Base-by-base conservation (phyloP, 2,797 vertebrate species). In the Brotogeris chrysoptera region DNA sequence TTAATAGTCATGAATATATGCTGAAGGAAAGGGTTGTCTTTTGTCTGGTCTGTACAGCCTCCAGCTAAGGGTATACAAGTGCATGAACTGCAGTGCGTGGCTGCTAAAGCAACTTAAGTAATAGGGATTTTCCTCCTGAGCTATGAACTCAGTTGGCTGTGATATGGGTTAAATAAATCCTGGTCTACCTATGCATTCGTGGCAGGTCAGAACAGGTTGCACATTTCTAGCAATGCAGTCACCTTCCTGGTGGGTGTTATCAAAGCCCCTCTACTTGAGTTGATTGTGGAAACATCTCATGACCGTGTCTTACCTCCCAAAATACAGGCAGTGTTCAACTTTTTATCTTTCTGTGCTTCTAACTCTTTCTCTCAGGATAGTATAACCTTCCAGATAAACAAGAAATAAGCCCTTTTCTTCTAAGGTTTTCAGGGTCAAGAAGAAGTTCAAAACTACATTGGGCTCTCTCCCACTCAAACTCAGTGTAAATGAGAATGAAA, bases 1-100 rank as follows among this genome's bases (percentile, higher is more conserved):
- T 52, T 0, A 71, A 38, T 4, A 28, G 18, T 72, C 2, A 11
- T 57, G 0, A 80, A 50, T 17, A 17, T 32, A 25, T 6, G 13
- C 50, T 70, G 64, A 46, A 81, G 44, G 25, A 80, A 80, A 68
- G 19, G 3, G 28, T 13, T 70, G 34, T 43, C 46, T 34, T 68
- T 46, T 44, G 19, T 27, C 36, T 1, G 3, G 16, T 30, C 24
- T 39, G 12, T 53, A 5, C 24, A 82, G 64, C 12, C 50, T 19
- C 18, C 21, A 61, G 16, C n/a, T 57, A 71, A 64, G 47, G 27
- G 30, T 41, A 9, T 17, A 25, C 1, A 3, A 16, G 18, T 43
- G 13, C 34, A 21, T 1, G 19, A 50, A 44, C 43, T 6, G 4
- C 57, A 50, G 34, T 2, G 43, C 25, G 23, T 0, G 65, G 63